Evolutionary conservation across 2,888 invertebrate species (phyloP).

Genomic region (Tenodera sinensis): DNA sequence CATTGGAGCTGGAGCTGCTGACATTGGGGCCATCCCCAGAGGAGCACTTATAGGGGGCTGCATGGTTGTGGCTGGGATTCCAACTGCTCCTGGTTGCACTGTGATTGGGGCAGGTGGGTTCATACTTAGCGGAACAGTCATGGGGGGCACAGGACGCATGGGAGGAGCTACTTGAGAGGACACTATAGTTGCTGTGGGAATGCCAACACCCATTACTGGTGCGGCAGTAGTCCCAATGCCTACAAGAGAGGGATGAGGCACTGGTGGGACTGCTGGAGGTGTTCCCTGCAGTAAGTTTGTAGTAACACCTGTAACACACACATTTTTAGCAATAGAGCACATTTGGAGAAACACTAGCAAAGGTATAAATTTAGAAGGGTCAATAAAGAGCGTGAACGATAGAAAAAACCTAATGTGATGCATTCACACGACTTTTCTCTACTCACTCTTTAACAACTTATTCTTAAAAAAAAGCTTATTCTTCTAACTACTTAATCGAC

Average conservation of each 20-base stretch:
- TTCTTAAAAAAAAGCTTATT: too few species aligned
- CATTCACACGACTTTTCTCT: too few species aligned
- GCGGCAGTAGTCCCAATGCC: slow-evolving; percentile 23
- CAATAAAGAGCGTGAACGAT: too few species aligned
- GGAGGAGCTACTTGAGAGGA: slow-evolving; percentile 25
- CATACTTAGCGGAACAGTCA: slow-evolving; percentile 38
- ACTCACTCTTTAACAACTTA: too few species aligned
- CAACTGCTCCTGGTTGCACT: slow-evolving; percentile 20
- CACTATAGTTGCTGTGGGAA: slow-evolving; percentile 21
- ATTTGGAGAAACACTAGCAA: too few species aligned
- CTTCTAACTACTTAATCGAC: too few species aligned
- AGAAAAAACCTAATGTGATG: too few species aligned
- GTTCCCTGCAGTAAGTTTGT: slow-evolving; percentile 16
- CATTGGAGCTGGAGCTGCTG: slow-evolving; percentile 33
- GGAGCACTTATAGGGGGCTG: background rate
- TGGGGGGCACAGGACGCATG: slow-evolving; percentile 30
- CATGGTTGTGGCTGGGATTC: background rate
- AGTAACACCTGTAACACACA: background rate
- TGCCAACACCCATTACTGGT: background rate
- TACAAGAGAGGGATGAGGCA: slow-evolving; percentile 22
- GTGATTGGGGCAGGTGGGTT: slow-evolving; percentile 39
- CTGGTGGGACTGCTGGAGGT: slow-evolving; percentile 32
- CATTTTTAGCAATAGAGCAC: too few species aligned
- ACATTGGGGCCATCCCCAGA: background rate
- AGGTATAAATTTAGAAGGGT: too few species aligned